Conservation (phyloP, 1,140 invertebrate species). For the Laodelphax striatellus region DNA sequence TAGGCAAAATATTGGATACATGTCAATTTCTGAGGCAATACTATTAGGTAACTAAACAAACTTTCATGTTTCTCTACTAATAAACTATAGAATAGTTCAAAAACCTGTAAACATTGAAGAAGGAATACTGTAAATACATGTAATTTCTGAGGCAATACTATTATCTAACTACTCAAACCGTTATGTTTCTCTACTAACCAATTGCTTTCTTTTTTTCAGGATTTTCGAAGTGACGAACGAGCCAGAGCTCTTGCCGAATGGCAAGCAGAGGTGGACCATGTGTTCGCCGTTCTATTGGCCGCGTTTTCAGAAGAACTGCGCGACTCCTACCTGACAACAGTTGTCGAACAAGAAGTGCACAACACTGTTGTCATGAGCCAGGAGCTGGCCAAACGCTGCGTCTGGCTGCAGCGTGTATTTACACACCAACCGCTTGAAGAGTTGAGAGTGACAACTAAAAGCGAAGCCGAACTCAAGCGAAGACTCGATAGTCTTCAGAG, state of each 20-base stretch:
- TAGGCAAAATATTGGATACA: too few relatives aligned
- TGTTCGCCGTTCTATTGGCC: conserved; percentile 50
- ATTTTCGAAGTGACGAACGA: conserved; percentile 31
- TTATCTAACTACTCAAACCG: too few relatives aligned
- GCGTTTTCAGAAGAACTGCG: conserved; percentile 58
- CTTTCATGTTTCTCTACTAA: too few relatives aligned
- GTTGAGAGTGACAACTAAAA: conserved; percentile 20
- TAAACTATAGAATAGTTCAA: too few relatives aligned
- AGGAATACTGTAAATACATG: too few relatives aligned
- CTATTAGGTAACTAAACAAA: too few relatives aligned
- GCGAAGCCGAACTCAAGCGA: conserved; percentile 48
- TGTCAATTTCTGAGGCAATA: too few relatives aligned
- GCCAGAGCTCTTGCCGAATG: conserved; percentile 41
- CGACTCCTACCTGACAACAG: conserved; percentile 66
- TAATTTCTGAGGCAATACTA: too few relatives aligned
- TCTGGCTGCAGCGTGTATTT: conserved; percentile 53
- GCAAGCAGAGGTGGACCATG: conserved; percentile 45
- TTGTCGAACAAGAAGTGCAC: conserved; percentile 69
- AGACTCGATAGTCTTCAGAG: conserved; percentile 53
- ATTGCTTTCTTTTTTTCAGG: conserved; percentile 15
- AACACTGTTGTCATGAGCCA: conserved; percentile 64
- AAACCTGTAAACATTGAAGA: too few relatives aligned
- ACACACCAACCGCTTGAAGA: conserved; percentile 27
- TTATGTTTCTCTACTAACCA: too few relatives aligned
- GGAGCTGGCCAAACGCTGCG: conserved; percentile 57